Evolutionary conservation across 2,113 vertebrate species (phyloP), one percentile per base, ranked within the genome.

Genomic region (Chloropsis hardwickii): DNA sequence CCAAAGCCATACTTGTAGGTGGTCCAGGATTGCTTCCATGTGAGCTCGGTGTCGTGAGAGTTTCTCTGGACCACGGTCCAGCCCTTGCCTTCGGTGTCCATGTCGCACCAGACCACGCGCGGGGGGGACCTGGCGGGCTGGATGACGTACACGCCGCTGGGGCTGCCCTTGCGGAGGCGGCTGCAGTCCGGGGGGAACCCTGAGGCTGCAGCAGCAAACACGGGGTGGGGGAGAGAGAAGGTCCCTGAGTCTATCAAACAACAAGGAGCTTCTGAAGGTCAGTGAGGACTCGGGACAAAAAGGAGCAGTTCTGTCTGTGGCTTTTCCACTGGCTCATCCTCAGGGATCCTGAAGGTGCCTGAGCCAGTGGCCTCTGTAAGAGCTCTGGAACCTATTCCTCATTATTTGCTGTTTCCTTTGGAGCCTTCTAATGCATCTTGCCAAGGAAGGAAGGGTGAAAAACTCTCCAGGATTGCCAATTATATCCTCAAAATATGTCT

Each of bases 1-100:
- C 97, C 97, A 0, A 98, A 98, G 82, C 97, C 97, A 0, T 96
- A 97, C 88, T 97, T 97, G 78, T 97, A 97, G 56, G 97, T 97
- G 71, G 81, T 97, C 97, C 97, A 97, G 71, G 96, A 97, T 0
- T 97, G 78, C 45, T 85, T 97, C 97, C 97, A 97, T 0, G 33
- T 86, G 21, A 97, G 58, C 71, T 96, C 96, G 1, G 97, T 96
- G 71, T 81, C 72, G 0, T 91, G 31, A 6, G 90, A 79, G 84
- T 97, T 97, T 0, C 96, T 96, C 92, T 98, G 97, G 22, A 97
- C 88, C 0, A 97, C 96, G 0, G 96, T 97, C 97, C 97, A 97
- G 71, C 97, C 96, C 39, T 95, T 97, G 88, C 96, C 96, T 1
- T 97, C 88, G 4, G 94, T 95, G 91, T 96, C 97, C 97, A 98